phyloP scores from a whole-genome alignment of 2,113 vertebrate species.

The Penelope pileata region DNA sequence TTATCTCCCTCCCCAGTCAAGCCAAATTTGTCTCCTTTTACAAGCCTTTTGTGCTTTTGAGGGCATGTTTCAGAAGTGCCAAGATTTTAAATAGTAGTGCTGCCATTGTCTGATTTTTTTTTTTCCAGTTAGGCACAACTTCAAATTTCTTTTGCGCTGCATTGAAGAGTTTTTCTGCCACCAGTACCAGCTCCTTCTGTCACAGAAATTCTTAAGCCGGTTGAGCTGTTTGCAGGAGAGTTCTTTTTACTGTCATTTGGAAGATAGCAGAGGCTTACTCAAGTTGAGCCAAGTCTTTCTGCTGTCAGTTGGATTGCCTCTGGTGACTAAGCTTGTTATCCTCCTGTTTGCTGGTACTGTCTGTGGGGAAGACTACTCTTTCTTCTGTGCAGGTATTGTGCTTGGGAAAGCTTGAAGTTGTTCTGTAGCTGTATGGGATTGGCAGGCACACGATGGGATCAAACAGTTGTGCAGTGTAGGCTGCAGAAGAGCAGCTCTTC shows the following conservation, averaged over 20 bases:
- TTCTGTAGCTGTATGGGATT: neutral
- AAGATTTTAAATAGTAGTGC: neutral
- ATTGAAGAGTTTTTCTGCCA: neutral
- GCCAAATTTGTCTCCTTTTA: neutral
- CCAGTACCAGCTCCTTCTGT: neutral
- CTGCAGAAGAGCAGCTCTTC: neutral
- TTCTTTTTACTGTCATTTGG: neutral
- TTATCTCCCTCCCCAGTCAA: neutral
- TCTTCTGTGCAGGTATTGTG: neutral
- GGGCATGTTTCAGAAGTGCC: neutral
- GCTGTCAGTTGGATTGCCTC: neutral
- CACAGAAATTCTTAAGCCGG: neutral
- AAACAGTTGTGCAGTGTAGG: too few species aligned
- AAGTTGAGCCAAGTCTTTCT: neutral
- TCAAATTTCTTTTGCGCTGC: neutral
- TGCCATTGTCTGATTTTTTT: neutral
- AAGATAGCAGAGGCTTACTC: neutral
- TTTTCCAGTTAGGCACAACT: neutral
- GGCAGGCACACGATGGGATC: neutral
- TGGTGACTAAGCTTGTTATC: neutral
- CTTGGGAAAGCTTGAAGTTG: neutral
- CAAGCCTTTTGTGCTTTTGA: neutral
- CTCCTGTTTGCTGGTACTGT: neutral
- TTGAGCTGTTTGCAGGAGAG: neutral
- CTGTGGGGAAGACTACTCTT: neutral